Base-by-base conservation (phyloP, 1,140 invertebrate species). In the Medauroidea extradentata region DNA sequence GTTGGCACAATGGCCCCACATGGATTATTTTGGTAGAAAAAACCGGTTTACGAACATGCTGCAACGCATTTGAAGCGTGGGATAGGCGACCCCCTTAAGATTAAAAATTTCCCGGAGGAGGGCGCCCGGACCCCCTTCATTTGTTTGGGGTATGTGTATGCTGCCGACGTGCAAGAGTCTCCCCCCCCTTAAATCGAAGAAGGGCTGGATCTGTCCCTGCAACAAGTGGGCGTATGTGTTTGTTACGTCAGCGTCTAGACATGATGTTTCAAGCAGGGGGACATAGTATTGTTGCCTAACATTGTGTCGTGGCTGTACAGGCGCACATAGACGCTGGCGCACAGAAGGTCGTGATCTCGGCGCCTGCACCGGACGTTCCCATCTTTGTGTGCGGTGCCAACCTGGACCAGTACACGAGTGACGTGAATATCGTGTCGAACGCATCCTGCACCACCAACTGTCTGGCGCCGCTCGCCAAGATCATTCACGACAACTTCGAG, bases 391-490 rank as follows among this genome's bases (percentile, higher is more conserved):
- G 84, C 65, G 89, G 89, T 56, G 89, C 91, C 2, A 92, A 92
- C 65, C 75, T 82, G 57, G 75, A 81, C 14, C 75, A 74, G 38
- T 90, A 89, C 71, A 76, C 84, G 61, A 76, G 79, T 14, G 66
- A 69, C 63, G 81, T 80, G 69, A 74, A 80, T 61, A 73, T 84
- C 53, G 82, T 93, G 39, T 87, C 85, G 62, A 89, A 90, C 67
- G 88, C 89, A 46, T 92, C 89, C n/a, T 93, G 91, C 74, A 94
- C 91, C 23, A 93, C 91, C 63, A 94, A 94, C 75, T 94, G 91
- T 71, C 77, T 91, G 55, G 91, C 91, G 58, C 91, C 91, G 11
- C 73, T 93, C 16, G 88, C 88, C 44, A 91, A 91, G 74, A 84
- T 94, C 2, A 85, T 93, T 72, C 77, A 89, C 64, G 88, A 93